Conservation (phyloP, 2,888 invertebrate species). For the Drosophila eohydei region DNA sequence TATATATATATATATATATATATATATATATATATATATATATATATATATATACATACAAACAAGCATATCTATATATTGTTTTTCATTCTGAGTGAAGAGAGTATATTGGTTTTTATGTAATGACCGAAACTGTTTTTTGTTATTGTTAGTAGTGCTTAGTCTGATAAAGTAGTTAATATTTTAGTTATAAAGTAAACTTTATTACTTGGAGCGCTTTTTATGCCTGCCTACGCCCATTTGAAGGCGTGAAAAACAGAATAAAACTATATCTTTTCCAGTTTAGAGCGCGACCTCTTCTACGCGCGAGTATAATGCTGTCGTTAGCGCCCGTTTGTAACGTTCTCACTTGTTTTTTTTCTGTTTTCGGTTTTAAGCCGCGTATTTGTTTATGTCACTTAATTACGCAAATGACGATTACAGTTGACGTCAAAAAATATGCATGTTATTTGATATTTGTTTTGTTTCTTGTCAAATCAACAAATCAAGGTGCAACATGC, state of each 20-base stretch:
- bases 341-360: neutral
- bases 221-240: too few relatives aligned
- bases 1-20: neutral
- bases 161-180: too few relatives aligned
- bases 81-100: neutral
- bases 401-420: slow-evolving; percentile 42
- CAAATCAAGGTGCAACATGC: slow-evolving; percentile 29
- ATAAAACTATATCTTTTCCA: neutral
- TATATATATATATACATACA: neutral
- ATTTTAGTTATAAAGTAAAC: too few relatives aligned
- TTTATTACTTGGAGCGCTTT: too few relatives aligned
- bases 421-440: slow-evolving; percentile 44
- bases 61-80: neutral
- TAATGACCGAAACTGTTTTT: neutral
- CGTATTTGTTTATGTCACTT: slow-evolving; percentile 24
- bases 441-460: slow-evolving; percentile 10
- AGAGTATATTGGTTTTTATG: neutral
- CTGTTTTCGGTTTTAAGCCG: neutral
- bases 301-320: neutral
- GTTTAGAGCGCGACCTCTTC: neutral
- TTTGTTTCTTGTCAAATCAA: slow-evolving; percentile 13
- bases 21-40: neutral
- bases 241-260: too few relatives aligned
- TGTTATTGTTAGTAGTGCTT: too few relatives aligned
- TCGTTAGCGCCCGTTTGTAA: neutral